Evolutionary conservation across 2,113 vertebrate species (phyloP), one percentile per base, ranked within the genome.

Genomic region (Gadus macrocephalus): DNA sequence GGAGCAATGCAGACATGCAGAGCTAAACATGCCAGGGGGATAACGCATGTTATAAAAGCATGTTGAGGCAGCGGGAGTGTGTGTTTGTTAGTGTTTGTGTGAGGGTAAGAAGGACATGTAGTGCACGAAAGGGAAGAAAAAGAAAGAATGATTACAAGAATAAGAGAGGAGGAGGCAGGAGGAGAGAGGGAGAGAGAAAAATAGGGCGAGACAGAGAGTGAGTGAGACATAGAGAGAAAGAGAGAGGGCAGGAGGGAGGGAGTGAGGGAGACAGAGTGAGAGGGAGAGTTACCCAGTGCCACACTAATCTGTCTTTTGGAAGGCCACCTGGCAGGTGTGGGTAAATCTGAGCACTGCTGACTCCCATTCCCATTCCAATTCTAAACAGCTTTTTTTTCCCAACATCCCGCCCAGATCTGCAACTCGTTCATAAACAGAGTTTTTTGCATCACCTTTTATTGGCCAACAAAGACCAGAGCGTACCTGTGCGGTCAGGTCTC

Each of bases 331-430:
- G 74, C 78, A 75, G 73, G 55, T 27, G 38, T 75, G 71, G 76
- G 79, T 82, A 71, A 79, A 71, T 82, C 68, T n/a, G 22, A 71
- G 60, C 61, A 53, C 76, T 80, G 80, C 86, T 79, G 81, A 86
- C 73, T 75, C 74, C 5, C 61, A 20, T n/a, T 11, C 64, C 60
- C 71, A 68, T 72, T 80, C 71, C 66, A 66, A 49, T 8, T 31
- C 68, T 59, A 27, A 79, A 74, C 38, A 64, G 53, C 61, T 38
- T 70, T 27, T 20, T 82, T 49, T 49, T 49, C 42, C 6, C 2
- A 60, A 71, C 69, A 75, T 60, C 56, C 2, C 2, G 7, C 22
- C 61, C 73, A 69, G 66, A 82, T 80, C 81, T 83, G 73, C 72
- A 64, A 61, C 67, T 74, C 66, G 62, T 65, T 73, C 66, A 62